Conservation (phyloP, 1,140 invertebrate genomes). For the Dinoponera quadriceps region DNA sequence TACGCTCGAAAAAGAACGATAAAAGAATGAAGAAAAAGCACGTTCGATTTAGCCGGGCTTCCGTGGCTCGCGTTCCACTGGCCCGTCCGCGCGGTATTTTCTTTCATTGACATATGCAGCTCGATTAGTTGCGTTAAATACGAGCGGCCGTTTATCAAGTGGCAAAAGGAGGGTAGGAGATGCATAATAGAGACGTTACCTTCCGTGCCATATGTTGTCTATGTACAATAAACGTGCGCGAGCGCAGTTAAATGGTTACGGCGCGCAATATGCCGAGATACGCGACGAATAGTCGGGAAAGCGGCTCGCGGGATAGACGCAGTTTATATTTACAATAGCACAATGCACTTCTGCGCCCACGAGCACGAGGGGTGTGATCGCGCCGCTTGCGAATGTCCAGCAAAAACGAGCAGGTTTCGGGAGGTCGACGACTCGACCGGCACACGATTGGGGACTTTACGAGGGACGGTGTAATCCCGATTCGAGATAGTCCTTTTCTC, state of each 20-base stretch:
- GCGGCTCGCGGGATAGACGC: slow-evolving; percentile 70
- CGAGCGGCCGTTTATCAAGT: slow-evolving; percentile 78
- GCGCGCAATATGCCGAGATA: slow-evolving; percentile 73
- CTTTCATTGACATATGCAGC: slow-evolving; percentile 48
- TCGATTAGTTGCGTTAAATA: slow-evolving; percentile 77
- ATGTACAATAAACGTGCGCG: slow-evolving; percentile 74
- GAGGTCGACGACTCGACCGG: slow-evolving; percentile 36
- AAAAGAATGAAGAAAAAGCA: not conserved
- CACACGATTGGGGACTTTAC: not conserved
- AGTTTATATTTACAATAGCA: slow-evolving; percentile 80
- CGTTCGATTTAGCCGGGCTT: not conserved
- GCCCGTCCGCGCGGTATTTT: slow-evolving; percentile 18
- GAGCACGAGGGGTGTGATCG: slow-evolving; percentile 63
- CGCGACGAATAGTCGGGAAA: slow-evolving; percentile 75
- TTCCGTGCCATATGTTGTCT: slow-evolving; percentile 78
- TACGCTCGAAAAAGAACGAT: slow-evolving; percentile 3
- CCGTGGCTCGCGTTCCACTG: too few relatives aligned
- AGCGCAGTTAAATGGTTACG: slow-evolving; percentile 76
- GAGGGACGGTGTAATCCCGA: slow-evolving; percentile 4
- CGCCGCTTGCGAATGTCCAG: slow-evolving; percentile 67
- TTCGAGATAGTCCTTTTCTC: not conserved
- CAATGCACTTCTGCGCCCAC: slow-evolving; percentile 77
- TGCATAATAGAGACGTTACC: slow-evolving; percentile 80
- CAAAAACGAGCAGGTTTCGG: slow-evolving; percentile 68
- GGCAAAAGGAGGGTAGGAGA: slow-evolving; percentile 28